phyloP scores from a whole-genome alignment of 2,888 invertebrate genomes.

The Aplocera efformata region DNA sequence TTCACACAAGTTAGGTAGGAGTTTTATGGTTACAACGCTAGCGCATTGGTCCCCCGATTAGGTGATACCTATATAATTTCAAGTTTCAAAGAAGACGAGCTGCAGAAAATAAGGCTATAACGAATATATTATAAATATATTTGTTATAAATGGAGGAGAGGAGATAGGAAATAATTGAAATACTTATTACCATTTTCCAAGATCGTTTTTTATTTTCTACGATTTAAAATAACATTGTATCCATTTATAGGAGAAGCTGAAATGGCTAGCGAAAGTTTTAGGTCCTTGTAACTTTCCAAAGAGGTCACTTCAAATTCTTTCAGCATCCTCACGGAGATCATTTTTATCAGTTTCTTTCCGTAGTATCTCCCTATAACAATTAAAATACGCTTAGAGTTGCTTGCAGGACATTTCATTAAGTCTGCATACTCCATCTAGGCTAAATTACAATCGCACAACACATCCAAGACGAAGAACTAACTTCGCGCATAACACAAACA shows the following conservation, averaged over 20 bases:
- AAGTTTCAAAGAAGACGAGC: too few relatives aligned
- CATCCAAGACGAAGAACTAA: too few relatives aligned
- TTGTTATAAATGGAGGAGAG: background rate
- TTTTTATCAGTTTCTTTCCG: slow-evolving; percentile 57
- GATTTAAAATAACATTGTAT: slow-evolving; percentile 41
- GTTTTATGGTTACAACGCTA: too few relatives aligned
- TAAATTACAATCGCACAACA: too few relatives aligned
- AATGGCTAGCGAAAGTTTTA: slow-evolving; percentile 49
- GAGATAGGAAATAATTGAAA: too few relatives aligned
- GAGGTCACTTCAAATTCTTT: slow-evolving; percentile 49
- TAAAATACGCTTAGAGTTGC: background rate
- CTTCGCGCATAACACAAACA: too few relatives aligned
- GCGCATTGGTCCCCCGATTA: too few relatives aligned
- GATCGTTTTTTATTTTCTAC: slow-evolving; percentile 29
- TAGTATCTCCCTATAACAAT: slow-evolving; percentile 54
- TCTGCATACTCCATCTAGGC: too few relatives aligned
- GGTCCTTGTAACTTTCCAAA: slow-evolving; percentile 43
- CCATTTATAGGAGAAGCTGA: slow-evolving; percentile 52
- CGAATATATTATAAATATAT: background rate
- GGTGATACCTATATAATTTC: too few relatives aligned
- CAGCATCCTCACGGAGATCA: slow-evolving; percentile 47
- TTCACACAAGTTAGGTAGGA: too few relatives aligned
- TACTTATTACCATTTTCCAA: background rate
- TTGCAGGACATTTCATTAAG: too few relatives aligned
- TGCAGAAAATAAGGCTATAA: too few relatives aligned